Conservation (phyloP, 2,888 invertebrate genomes). For the Zhuqinia jingwanae region DNA sequence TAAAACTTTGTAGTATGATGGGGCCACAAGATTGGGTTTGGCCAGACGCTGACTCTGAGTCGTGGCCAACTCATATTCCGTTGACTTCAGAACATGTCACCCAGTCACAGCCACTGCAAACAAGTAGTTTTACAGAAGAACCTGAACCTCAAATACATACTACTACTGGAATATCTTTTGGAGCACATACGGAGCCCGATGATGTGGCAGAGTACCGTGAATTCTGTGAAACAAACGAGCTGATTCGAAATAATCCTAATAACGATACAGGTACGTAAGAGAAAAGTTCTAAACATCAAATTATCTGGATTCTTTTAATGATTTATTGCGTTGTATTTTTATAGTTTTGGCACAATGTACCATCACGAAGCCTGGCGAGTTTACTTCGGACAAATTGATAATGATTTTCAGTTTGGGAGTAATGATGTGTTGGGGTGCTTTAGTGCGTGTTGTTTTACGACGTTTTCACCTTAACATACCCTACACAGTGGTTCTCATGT, state of each 20-base stretch:
- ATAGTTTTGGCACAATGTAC: slow-evolving; percentile 55
- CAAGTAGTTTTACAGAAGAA: not conserved
- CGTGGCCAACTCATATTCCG: not conserved
- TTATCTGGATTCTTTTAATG: no score
- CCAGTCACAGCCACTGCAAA: not conserved
- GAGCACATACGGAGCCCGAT: not conserved
- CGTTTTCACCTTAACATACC: slow-evolving; percentile 70
- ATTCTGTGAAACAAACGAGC: slow-evolving; percentile 66
- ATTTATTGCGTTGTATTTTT: no score
- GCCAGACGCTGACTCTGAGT: slow-evolving; percentile 32
- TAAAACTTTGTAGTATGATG: slow-evolving; percentile 14
- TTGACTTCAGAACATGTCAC: not conserved
- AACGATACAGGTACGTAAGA: slow-evolving; percentile 61
- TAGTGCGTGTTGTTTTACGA: slow-evolving; percentile 62
- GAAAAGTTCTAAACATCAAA: no score
- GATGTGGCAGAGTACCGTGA: slow-evolving; percentile 66
- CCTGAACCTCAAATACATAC: not conserved
- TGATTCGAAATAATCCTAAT: slow-evolving; percentile 65
- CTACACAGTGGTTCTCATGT: slow-evolving; percentile 78
- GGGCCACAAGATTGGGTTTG: slow-evolving; percentile 58
- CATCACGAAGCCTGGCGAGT: slow-evolving; percentile 61
- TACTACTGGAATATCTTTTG: not conserved
- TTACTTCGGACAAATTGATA: slow-evolving; percentile 61
- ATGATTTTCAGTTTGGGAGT: slow-evolving; percentile 74
- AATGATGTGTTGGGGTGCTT: slow-evolving; percentile 64